Base-by-base conservation (phyloP, 2,113 vertebrate species). In the Bubo scandiacus region DNA sequence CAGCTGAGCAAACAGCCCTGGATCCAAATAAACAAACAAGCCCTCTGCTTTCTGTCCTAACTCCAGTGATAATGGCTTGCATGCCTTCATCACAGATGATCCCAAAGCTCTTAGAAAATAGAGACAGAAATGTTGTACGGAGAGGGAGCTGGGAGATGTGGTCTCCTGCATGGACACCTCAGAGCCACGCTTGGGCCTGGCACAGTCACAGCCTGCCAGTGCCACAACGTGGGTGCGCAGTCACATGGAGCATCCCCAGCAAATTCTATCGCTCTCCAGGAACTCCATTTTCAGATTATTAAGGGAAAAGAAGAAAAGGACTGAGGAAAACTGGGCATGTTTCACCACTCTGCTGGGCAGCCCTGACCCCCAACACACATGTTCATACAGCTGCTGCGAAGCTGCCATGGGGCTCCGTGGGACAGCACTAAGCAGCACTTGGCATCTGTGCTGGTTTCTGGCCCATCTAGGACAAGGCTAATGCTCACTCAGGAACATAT, bases 1-100 rank as follows among this genome's bases (percentile, higher is more conserved):
- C 96, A 97, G 94, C 91, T 94, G 95, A 97, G 21, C 91, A 96
- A 97, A 96, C 81, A 97, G 61, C 77, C 84, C 45, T 70, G 62
- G 58, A 82, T 97, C 84, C 83, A 94, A 87, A 96, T 81, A 81
- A 89, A 40, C 58, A 90, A 93, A 94, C 25, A 88, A 84, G 34
- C 70, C 81, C 92, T 94, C 61, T 4, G 2, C 84, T 95, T 95
- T 94, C 62, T 93, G 83, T 81, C 91, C 81, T 74, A 85, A 36
- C 77, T 95, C 88, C 66, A 45, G 91, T 54, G 80, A 85, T 89
- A 96, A 89, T 66, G 79, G 66, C 58, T 72, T 57, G 20, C 73
- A 63, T 0, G 10, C 54, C 51, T 82, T 81, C 52, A 70, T 82
- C 5, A 1, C 49, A 70, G 67, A 49, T 2, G 2, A 89, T 87